These are phyloP conservation scores for Apamea monoglypha DNA, from an alignment of 2,888 invertebrate species.

Conservation along the genomic window DNA sequence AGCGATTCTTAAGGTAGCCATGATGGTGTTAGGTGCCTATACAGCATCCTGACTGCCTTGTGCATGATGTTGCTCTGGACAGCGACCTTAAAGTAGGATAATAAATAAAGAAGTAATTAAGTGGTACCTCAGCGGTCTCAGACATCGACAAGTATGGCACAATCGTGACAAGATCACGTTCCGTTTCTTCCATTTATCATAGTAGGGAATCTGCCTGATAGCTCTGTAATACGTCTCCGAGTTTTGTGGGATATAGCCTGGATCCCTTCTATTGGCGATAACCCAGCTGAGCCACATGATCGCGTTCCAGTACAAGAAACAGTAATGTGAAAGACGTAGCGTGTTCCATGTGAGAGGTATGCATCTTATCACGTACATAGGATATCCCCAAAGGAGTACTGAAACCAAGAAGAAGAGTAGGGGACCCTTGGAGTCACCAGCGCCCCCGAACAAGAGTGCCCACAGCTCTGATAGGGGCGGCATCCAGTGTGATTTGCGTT, in stretches of 20 bases:
- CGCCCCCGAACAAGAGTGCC: slow-evolving; percentile 97
- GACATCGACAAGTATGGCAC: slow-evolving; percentile 97
- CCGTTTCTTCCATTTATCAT: slow-evolving; percentile 97
- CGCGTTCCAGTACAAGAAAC: slow-evolving; percentile 97
- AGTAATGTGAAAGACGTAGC: slow-evolving; percentile 95
- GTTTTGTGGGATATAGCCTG: slow-evolving; percentile 96
- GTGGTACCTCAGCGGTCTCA: slow-evolving; percentile 93
- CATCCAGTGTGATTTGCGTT: slow-evolving; percentile 95
- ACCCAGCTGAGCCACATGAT: slow-evolving; percentile 98
- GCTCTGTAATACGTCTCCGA: slow-evolving; percentile 97
- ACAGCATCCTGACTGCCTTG: background rate
- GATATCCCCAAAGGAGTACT: slow-evolving; percentile 97
- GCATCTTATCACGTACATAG: slow-evolving; percentile 97
- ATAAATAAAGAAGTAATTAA: slow-evolving; percentile 18
- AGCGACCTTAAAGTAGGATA: slow-evolving; percentile 11
- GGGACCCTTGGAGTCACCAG: slow-evolving; percentile 97
- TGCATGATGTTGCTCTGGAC: too few species aligned
- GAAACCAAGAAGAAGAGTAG: slow-evolving; percentile 96
- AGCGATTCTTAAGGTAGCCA: background rate
- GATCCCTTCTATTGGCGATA: slow-evolving; percentile 96
- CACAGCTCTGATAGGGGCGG: slow-evolving; percentile 96
- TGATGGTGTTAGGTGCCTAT: background rate
- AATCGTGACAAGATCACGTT: slow-evolving; percentile 95
- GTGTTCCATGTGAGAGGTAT: slow-evolving; percentile 97
- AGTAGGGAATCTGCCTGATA: slow-evolving; percentile 97